These are phyloP conservation scores for Holothuria leucospilota DNA, from an alignment of 53 echinoderm and acorn worm genomes.

Conservation along the genomic window DNA sequence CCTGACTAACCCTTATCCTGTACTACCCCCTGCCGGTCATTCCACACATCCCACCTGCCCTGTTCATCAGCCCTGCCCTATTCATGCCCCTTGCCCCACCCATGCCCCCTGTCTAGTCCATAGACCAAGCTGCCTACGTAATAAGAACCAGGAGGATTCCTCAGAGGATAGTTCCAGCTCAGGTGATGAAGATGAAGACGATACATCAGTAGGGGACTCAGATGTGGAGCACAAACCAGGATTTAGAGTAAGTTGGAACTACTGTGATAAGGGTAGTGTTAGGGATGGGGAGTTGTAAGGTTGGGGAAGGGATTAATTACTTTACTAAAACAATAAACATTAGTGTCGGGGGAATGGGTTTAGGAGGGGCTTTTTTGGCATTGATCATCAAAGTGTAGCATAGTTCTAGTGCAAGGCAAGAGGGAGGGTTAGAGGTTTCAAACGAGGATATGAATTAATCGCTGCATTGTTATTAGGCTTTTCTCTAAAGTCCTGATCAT, in stretches of 20 bases:
- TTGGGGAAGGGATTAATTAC: too few relatives aligned
- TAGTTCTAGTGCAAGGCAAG: too few relatives aligned
- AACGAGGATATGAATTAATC: too few relatives aligned
- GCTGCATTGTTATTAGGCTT: too few relatives aligned
- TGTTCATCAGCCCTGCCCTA: conserved; percentile 84
- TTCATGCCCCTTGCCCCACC: conserved; percentile 91
- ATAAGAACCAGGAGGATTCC: conserved; percentile 1
- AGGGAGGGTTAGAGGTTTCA: too few relatives aligned
- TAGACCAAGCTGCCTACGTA: conserved; percentile 41
- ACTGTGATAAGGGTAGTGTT: background rate
- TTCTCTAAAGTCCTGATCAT: too few relatives aligned
- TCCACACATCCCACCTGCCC: conserved; percentile 82
- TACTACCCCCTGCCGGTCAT: conserved; percentile 79
- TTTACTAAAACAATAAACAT: too few relatives aligned
- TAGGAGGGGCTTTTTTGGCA: too few relatives aligned
- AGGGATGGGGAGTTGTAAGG: too few relatives aligned
- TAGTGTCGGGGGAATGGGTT: too few relatives aligned
- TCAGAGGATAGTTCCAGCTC: conserved; percentile 61
- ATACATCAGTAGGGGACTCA: conserved; percentile 56
- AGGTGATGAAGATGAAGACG: conserved; percentile 75
- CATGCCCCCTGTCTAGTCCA: conserved; percentile 77
- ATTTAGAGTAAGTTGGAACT: conserved; percentile 18
- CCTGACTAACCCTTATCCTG: conserved; percentile 73
- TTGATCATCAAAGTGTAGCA: too few relatives aligned
- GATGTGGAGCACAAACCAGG: conserved; percentile 40